These are phyloP conservation scores for Psilanteris sp. DNA, from an alignment of 1,140 invertebrate species.

Conservation along the genomic window DNA sequence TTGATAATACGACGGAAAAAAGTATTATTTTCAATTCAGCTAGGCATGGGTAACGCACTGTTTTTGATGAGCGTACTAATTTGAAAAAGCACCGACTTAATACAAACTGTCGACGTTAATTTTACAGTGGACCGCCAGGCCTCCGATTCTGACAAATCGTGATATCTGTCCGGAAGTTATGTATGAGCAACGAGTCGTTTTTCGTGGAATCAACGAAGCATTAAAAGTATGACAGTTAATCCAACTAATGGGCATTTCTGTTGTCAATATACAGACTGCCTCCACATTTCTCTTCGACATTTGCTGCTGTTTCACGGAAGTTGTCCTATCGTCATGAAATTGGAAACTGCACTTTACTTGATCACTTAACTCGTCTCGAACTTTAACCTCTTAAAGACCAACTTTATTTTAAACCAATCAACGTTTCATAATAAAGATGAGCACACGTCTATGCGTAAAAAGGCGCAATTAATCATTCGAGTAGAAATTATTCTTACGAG, in stretches of 20 bases:
- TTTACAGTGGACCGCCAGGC: slow-evolving; percentile 25
- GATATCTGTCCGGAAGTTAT: slow-evolving; percentile 62
- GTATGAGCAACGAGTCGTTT: slow-evolving; percentile 57
- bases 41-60: background rate
- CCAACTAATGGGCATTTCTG: slow-evolving; percentile 63
- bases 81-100: slow-evolving; percentile 56
- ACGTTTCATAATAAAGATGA: too few relatives aligned
- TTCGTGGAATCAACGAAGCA: slow-evolving; percentile 62
- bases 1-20: slow-evolving; percentile 29
- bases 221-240: slow-evolving; percentile 66
- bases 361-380: slow-evolving; percentile 54
- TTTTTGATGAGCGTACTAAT: slow-evolving; percentile 38
- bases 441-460: too few relatives aligned
- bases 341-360: slow-evolving; percentile 66
- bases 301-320: slow-evolving; percentile 57
- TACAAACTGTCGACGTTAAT: slow-evolving; percentile 56
- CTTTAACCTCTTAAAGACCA: slow-evolving; percentile 55
- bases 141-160: slow-evolving; percentile 48
- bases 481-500: too few relatives aligned
- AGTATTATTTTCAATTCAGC: slow-evolving; percentile 27
- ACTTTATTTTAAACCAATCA: too few relatives aligned
- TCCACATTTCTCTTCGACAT: slow-evolving; percentile 59
- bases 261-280: slow-evolving; percentile 62
- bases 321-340: slow-evolving; percentile 50
- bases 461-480: too few relatives aligned